phyloP scores from a whole-genome alignment of 2,888 invertebrate genomes.

The Cyclophora albipunctata region DNA sequence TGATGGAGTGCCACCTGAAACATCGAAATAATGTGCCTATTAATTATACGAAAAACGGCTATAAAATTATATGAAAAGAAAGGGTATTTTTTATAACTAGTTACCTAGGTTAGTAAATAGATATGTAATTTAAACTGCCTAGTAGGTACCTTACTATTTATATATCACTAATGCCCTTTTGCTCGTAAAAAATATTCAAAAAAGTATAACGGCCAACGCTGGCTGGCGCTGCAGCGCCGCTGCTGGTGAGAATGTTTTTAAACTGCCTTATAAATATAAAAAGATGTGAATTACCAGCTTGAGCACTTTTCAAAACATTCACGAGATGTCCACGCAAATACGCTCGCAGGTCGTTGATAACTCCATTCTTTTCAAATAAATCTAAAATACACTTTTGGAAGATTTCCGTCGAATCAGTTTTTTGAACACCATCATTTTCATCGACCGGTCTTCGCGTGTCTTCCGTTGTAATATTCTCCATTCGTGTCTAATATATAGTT shows the following conservation, averaged over 20 bases:
- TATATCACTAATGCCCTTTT: no score
- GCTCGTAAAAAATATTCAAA: not conserved
- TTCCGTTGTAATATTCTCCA: constrained; percentile 31
- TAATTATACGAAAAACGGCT: no score
- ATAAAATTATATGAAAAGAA: no score
- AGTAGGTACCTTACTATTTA: no score
- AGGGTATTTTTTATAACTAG: no score
- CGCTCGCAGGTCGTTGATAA: constrained; percentile 74
- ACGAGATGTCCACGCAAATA: constrained; percentile 77
- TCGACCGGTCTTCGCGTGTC: constrained; percentile 12
- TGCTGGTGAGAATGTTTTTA: not conserved
- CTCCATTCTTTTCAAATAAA: constrained; percentile 77
- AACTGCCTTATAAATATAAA: not conserved
- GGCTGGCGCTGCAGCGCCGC: not conserved
- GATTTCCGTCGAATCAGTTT: constrained; percentile 52
- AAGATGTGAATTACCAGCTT: constrained; percentile 33
- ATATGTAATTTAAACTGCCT: no score
- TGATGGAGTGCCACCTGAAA: constrained; percentile 45
- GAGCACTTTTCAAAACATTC: constrained; percentile 67
- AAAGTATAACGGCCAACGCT: not conserved
- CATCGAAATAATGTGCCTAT: not conserved
- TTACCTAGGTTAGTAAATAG: no score
- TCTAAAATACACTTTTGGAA: constrained; percentile 74
- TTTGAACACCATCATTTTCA: constrained; percentile 24
- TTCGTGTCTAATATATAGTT: constrained; percentile 24